Conservation (phyloP, 2,888 invertebrate species). For the Ormyrus labotus region DNA sequence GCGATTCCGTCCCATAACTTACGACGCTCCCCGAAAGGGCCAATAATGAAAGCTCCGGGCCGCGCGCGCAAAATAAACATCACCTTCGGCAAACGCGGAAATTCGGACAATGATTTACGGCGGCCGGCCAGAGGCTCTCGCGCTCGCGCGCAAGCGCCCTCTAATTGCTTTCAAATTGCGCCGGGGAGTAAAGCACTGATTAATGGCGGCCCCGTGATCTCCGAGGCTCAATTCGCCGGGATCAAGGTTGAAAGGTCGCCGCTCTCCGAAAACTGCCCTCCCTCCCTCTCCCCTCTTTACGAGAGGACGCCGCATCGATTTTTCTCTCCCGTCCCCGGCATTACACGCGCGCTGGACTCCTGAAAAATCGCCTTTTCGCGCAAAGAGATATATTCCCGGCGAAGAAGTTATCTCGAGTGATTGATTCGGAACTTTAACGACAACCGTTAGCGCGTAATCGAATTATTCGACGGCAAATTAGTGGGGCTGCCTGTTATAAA, state of each 20-base stretch:
- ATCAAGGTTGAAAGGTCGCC: constrained; percentile 34
- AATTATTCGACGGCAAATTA: constrained; percentile 36
- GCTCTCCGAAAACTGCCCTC: constrained; percentile 36
- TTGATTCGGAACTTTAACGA: constrained; percentile 10
- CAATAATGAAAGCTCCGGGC: no score
- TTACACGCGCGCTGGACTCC: no score
- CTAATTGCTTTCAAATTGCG: constrained; percentile 32
- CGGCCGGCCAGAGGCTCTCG: not conserved
- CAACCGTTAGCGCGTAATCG: constrained; percentile 18
- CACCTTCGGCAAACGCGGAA: constrained; percentile 2
- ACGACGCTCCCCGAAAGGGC: no score
- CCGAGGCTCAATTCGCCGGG: constrained; percentile 6
- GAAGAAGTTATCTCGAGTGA: constrained; percentile 8
- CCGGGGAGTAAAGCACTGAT: not conserved
- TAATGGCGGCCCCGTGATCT: constrained; percentile 26
- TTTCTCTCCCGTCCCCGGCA: not conserved
- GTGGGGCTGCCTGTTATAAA: not conserved
- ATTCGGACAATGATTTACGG: constrained; percentile 18
- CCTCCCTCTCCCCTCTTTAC: not conserved
- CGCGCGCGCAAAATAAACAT: not conserved
- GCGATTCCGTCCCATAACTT: no score
- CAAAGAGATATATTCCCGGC: not conserved
- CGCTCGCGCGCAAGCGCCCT: not conserved
- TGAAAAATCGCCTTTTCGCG: no score
- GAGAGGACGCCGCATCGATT: constrained; percentile 1